Percentiles rank a stretch among this genome's conserved stretches.
Conservation (phyloP, 1,140 invertebrate genomes). For the Drosophila elegans region DNA sequence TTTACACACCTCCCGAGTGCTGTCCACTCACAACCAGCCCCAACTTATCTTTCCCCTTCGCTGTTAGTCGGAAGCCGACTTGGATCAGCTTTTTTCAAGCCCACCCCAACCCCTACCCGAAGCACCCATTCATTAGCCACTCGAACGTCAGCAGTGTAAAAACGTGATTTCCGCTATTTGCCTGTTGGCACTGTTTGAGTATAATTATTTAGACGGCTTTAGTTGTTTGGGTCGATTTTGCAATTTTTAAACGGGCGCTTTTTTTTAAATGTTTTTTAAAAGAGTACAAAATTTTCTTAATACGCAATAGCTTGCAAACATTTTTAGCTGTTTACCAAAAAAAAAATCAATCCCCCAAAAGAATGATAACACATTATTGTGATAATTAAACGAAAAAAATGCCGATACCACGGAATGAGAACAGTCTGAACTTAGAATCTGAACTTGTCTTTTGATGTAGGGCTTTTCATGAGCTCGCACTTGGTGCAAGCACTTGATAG, state of each 20-base stretch:
- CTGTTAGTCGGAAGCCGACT: conserved; percentile 52
- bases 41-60: conserved; percentile 22
- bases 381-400: not conserved
- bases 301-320: too few relatives aligned
- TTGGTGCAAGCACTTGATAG: conserved; percentile 47
- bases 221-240: conserved; percentile 1
- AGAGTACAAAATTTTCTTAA: too few relatives aligned
- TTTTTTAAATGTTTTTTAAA: too few relatives aligned
- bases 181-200: conserved; percentile 15
- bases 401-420: too few relatives aligned
- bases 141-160: conserved; percentile 66
- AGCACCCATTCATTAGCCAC: conserved; percentile 35
- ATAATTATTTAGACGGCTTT: conserved; percentile 57
- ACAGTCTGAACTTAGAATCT: not conserved
- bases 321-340: not conserved
- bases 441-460: not conserved
- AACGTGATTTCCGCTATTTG: conserved; percentile 78
- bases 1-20: conserved; percentile 50
- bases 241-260: too few relatives aligned
- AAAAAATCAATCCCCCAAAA: not conserved
- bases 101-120: not conserved
- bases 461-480: not conserved
- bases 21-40: conserved; percentile 24
- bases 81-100: conserved; percentile 22
- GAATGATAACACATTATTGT: conserved; percentile 37